Evolutionary conservation across 1,140 invertebrate genomes (phyloP).

Genomic region (Drosophila cardini): DNA sequence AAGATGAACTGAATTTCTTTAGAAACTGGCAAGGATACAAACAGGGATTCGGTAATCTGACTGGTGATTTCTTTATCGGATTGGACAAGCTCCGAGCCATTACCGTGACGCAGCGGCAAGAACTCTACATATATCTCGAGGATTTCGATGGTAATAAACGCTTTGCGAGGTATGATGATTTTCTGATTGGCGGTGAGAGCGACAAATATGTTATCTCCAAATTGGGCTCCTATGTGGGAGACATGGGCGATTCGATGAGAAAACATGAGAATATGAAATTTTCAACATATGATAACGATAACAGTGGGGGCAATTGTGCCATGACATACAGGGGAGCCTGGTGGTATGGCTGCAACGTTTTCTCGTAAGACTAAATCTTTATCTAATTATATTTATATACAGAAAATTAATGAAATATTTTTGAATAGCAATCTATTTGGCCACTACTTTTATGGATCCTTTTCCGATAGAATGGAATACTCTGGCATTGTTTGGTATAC

Average conservation of each 20-base stretch:
- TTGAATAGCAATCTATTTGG: slow-evolving; percentile 9
- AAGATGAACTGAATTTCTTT: slow-evolving; percentile 3
- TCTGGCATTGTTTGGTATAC: neutral
- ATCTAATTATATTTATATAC: neutral
- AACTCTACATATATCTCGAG: slow-evolving; percentile 13
- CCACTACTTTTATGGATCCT: neutral
- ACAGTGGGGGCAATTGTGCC: neutral
- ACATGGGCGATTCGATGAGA: slow-evolving; percentile 7
- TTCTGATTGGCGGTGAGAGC: neutral
- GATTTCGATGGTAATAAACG: slow-evolving; percentile 2
- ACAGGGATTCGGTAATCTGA: slow-evolving; percentile 19
- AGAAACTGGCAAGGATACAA: slow-evolving; percentile 20
- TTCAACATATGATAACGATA: slow-evolving; percentile 15
- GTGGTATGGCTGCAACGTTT: neutral
- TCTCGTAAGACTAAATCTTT: slow-evolving; percentile 3
- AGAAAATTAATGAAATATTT: neutral
- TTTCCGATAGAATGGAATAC: neutral
- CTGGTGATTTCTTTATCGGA: slow-evolving; percentile 23
- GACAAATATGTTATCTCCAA: neutral
- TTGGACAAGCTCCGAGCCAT: slow-evolving; percentile 21
- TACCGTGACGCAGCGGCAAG: neutral
- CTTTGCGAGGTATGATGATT: slow-evolving; percentile 11
- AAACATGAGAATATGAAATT: neutral
- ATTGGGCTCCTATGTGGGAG: slow-evolving; percentile 13
- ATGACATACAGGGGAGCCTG: neutral